phyloP scores from a whole-genome alignment of 2,797 vertebrate species.

The Decapterus maruadsi region DNA sequence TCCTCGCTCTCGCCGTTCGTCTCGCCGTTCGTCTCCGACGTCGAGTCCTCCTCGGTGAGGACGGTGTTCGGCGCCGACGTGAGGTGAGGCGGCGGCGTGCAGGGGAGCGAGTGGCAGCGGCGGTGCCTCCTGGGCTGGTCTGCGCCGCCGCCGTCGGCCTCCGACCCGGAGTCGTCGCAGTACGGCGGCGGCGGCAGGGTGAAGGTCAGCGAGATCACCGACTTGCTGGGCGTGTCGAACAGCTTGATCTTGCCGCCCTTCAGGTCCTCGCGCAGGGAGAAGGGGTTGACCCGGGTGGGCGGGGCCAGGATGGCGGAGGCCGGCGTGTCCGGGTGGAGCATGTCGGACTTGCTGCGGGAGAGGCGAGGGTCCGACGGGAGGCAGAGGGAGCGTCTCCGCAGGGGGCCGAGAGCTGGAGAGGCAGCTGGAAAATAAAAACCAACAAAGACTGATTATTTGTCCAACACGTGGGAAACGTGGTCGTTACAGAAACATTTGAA shows the following conservation, averaged over 20 bases:
- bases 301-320: slow-evolving; percentile 55
- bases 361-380: slow-evolving; percentile 84
- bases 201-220: slow-evolving; percentile 91
- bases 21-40: neutral
- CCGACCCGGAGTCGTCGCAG: slow-evolving; percentile 76
- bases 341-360: slow-evolving; percentile 91
- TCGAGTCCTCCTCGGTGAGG: slow-evolving; percentile 46
- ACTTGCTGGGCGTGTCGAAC: slow-evolving; percentile 95
- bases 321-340: slow-evolving; percentile 80
- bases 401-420: slow-evolving; percentile 20
- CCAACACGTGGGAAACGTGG: too few species aligned
- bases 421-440: slow-evolving; percentile 18
- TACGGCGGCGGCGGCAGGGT: slow-evolving; percentile 85
- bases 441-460: neutral
- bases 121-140: slow-evolving; percentile 77
- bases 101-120: slow-evolving; percentile 91
- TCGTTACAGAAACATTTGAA: too few species aligned
- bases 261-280: slow-evolving; percentile 94
- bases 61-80: slow-evolving; percentile 65
- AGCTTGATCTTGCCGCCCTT: slow-evolving; percentile 97
- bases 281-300: slow-evolving; percentile 91
- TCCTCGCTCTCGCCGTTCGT: slow-evolving; percentile 21
- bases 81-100: slow-evolving; percentile 88
- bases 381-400: slow-evolving; percentile 73
- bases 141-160: slow-evolving; percentile 48